Evolutionary conservation across 2,113 vertebrate species (phyloP).

Genomic region (Pseudopodoces humilis): DNA sequence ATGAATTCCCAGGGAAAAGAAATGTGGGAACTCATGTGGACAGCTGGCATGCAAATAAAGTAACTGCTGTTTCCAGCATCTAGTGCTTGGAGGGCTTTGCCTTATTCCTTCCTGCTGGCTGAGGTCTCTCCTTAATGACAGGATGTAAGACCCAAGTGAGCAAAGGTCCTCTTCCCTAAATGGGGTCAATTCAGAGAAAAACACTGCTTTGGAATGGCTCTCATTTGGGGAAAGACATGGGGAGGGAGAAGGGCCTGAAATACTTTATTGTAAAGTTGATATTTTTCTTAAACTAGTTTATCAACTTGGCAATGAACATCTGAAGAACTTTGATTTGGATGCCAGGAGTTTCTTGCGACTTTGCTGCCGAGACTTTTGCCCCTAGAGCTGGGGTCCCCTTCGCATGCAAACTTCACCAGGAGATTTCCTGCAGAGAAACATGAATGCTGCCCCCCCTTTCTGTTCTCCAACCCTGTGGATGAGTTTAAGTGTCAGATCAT

Average conservation of each 20-base stretch:
- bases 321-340: constrained; percentile 34
- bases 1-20: neutral
- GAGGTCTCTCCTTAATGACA: neutral
- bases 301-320: constrained; percentile 67
- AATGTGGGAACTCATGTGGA: neutral
- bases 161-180: neutral
- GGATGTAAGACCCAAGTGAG: neutral
- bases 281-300: constrained; percentile 53
- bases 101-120: neutral
- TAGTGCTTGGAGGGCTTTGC: neutral
- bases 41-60: neutral
- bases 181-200: neutral
- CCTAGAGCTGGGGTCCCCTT: neutral
- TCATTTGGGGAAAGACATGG: neutral
- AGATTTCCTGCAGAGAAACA: neutral
- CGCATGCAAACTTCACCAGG: neutral
- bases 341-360: neutral
- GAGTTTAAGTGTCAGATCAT: neutral
- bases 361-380: neutral
- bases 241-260: neutral
- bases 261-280: neutral
- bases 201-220: neutral
- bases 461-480: neutral
- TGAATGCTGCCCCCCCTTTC: neutral
- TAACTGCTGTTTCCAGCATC: neutral